phyloP scores from a whole-genome alignment of 2,113 vertebrate species.

The Bombycilla garrulus region DNA sequence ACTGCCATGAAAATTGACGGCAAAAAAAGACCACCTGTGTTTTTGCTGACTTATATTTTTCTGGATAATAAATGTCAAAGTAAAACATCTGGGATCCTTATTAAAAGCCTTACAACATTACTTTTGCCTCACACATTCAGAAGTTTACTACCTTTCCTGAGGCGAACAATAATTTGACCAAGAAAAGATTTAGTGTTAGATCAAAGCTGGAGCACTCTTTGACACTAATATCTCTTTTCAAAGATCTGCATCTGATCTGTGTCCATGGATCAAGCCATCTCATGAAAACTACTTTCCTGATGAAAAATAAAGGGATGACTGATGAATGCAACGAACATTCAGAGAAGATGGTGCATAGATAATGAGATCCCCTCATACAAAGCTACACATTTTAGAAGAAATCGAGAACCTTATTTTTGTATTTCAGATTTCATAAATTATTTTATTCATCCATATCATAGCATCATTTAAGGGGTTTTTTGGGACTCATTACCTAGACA shows the following conservation, averaged over 20 bases:
- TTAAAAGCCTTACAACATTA: not conserved
- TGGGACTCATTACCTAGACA: not conserved
- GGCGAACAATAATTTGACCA: not conserved
- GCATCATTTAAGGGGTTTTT: accelerated
- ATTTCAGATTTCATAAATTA: not conserved
- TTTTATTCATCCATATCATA: not conserved
- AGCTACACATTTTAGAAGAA: not conserved
- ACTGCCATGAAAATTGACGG: not conserved
- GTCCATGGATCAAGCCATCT: not conserved
- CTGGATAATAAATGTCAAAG: not conserved
- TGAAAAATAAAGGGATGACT: not conserved
- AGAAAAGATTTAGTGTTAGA: not conserved
- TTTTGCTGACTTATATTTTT: not conserved
- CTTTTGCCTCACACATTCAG: not conserved
- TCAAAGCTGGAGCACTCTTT: not conserved
- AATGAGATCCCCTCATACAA: not conserved
- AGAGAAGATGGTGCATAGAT: not conserved
- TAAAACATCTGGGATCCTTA: not conserved
- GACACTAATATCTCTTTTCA: not conserved
- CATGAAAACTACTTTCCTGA: not conserved
- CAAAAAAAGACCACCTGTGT: not conserved
- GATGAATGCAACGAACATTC: not conserved
- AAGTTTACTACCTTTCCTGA: not conserved
- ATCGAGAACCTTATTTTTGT: not conserved
- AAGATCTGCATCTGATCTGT: not conserved